Evolutionary conservation across 1,140 invertebrate genomes (phyloP).

Genomic region (Brachionus calyciflorus): DNA sequence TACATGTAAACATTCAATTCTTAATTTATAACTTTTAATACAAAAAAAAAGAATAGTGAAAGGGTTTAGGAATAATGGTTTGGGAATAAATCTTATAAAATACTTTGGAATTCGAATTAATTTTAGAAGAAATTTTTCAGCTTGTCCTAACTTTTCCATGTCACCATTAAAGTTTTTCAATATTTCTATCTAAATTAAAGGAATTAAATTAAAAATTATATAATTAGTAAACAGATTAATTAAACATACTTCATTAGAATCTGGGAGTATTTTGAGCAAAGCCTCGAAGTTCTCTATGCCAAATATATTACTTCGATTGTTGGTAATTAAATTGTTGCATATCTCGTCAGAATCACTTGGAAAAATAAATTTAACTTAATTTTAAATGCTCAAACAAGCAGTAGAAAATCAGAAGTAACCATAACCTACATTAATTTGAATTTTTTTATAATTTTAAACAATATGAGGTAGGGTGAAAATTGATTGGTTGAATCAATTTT

Average conservation of each 20-base stretch:
- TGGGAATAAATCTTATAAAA: neutral
- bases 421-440: no score
- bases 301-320: neutral
- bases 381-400: neutral
- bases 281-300: constrained; percentile 27
- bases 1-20: constrained; percentile 4
- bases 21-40: constrained; percentile 14
- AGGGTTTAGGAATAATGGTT: neutral
- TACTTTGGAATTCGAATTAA: constrained; percentile 33
- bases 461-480: no score
- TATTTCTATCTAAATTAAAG: constrained; percentile 31
- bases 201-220: neutral
- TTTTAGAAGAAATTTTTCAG: constrained; percentile 36
- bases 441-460: no score
- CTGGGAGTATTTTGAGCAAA: constrained; percentile 25
- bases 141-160: constrained; percentile 24
- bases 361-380: neutral
- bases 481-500: no score
- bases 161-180: constrained; percentile 11
- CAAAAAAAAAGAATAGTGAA: neutral
- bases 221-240: neutral
- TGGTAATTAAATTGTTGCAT: neutral
- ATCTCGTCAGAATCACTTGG: constrained; percentile 9
- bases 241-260: neutral
- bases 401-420: no score